Evolutionary conservation across 2,113 vertebrate genomes (phyloP), one percentile per base, ranked within the genome.

Genomic region (Chionodraco myersi): DNA sequence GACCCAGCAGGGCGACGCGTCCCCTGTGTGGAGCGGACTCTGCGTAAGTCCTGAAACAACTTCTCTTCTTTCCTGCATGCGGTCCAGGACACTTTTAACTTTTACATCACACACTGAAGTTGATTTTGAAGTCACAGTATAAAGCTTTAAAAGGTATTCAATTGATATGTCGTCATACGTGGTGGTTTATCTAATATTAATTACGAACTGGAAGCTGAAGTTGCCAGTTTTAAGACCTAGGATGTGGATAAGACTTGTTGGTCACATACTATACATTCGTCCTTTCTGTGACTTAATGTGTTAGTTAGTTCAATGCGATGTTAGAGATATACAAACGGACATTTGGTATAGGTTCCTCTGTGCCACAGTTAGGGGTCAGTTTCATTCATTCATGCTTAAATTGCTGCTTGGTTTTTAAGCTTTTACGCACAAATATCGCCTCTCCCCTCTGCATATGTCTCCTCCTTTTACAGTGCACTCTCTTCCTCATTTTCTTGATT

Each of bases 21-120:
- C 98, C 93, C 97, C 97, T 95, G 97, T 99, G 93, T 99, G 98
- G 98, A 99, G 98, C 95, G 98, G 98, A 95, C 96, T 97, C 95
- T 99, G 97, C 96, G 98, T 99, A 97, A 92, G 98, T 98, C 94
- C 95, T 92, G 91, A n/a, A 57, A n/a, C 58, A 60, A 69, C 45
- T 77, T 30, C 10, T 47, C 6, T 47, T 54, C 13, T 56, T 26
- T 45, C 53, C 54, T 16, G 72, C 65, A 15, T 12, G 3, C 4
- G 47, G 45, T 16, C 16, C 47, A 52, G 6, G 10, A 21, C 51
- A 26, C 23, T 49, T n/a, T 47, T 51, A 34, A 36, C 2, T n/a
- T 30, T 48, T 12, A 51, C 36, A 49, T 49, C 3, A 53, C 8
- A 51, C 18, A 36, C 3, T 11, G 61, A 12, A 62, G 13, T 13